Conservation (phyloP, 2,113 vertebrate species). For the Dromiciops gliroides region DNA sequence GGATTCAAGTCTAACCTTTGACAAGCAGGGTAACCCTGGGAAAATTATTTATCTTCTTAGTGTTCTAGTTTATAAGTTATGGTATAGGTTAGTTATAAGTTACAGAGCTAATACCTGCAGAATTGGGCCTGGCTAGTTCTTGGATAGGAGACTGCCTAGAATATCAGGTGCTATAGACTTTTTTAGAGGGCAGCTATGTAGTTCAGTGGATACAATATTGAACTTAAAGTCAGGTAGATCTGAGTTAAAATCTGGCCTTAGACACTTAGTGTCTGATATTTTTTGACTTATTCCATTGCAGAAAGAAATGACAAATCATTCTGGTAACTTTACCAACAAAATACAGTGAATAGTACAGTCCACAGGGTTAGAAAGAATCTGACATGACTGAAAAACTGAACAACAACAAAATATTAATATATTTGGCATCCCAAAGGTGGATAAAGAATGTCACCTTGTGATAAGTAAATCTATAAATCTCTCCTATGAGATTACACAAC, state of each 20-base stretch:
- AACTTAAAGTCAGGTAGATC: neutral
- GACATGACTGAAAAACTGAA: neutral
- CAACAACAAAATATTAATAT: neutral
- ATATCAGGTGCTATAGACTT: neutral
- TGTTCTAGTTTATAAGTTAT: neutral
- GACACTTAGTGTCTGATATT: neutral
- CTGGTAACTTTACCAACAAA: neutral
- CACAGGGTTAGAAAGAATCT: neutral
- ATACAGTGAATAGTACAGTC: neutral
- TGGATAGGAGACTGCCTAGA: neutral
- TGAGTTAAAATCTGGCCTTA: neutral
- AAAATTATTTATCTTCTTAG: neutral
- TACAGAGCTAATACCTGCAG: neutral
- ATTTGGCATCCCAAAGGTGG: neutral
- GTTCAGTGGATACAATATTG: neutral
- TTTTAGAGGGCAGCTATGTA: neutral
- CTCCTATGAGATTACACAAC: neutral
- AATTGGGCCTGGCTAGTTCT: neutral
- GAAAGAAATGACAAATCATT: neutral
- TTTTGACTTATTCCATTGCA: neutral
- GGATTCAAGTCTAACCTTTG: neutral
- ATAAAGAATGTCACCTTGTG: neutral
- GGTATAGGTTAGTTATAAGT: neutral
- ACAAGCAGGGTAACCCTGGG: neutral
- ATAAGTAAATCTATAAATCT: neutral